Conservation (phyloP, 2,113 vertebrate species). For the Ptilonorhynchus violaceus region DNA sequence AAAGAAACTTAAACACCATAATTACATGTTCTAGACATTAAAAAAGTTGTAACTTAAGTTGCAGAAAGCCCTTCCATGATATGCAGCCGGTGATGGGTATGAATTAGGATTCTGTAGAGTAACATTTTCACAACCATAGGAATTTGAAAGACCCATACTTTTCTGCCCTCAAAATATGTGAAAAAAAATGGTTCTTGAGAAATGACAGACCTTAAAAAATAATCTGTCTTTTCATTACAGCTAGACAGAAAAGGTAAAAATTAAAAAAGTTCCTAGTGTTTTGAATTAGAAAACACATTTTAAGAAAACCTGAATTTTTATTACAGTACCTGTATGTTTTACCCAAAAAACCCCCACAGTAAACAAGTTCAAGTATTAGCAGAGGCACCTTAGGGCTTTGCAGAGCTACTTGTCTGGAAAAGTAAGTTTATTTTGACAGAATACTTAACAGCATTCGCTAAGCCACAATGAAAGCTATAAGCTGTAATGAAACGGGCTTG, state of each 20-base stretch:
- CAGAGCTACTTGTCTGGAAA: conserved; percentile 8
- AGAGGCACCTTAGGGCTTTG: background rate
- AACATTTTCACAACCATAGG: background rate
- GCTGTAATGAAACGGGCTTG: conserved; percentile 10
- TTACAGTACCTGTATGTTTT: background rate
- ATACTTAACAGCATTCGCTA: background rate
- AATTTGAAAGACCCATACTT: background rate
- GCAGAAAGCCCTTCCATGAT: background rate
- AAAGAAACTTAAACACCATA: background rate
- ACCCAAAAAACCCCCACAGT: background rate
- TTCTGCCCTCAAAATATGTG: background rate
- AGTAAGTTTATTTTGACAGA: conserved; percentile 39
- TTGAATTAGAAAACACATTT: background rate
- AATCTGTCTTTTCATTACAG: background rate
- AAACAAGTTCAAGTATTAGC: background rate
- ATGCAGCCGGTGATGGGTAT: background rate
- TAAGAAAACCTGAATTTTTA: background rate
- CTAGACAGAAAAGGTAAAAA: background rate
- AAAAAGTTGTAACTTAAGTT: background rate
- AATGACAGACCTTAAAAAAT: background rate
- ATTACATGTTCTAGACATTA: background rate
- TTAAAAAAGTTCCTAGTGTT: background rate
- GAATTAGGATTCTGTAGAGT: background rate
- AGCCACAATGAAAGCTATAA: conserved; percentile 26
- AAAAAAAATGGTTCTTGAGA: background rate